Base-by-base conservation (phyloP, 2,113 vertebrate genomes). In the Chaenogobius annularis region DNA sequence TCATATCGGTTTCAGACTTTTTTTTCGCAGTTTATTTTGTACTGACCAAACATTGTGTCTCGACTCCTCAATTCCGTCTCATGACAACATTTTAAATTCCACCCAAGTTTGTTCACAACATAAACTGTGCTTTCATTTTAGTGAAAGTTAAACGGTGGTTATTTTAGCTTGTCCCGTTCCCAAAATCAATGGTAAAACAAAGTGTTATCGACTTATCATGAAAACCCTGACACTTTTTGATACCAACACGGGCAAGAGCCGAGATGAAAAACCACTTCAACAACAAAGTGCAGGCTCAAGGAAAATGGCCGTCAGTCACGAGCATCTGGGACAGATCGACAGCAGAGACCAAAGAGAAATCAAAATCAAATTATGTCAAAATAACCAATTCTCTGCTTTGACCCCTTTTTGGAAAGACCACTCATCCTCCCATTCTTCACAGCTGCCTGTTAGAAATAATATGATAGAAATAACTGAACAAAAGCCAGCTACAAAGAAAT, bases 311-410 rank as follows among this genome's bases (percentile, higher is more conserved):
- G 12, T 63, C 61, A 40, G 35, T 63, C 61, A 7, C 9, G 61
- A 43, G 35, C 61, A 63, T 63, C 61, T 63, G 61, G 61, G 35
- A 19, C 19, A 3, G 11, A 35, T 40, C 17, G 31, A 37, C 31
- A 43, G 31, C 7, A 63, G 61, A 63, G 35, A 43, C 35, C 40
- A 40, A 40, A n/a, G 61, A n/a, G 61, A n/a, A 11, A n/a, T 37
- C 37, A n/a, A 43, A 63, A 63, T 43, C n/a, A 11, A 63, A 63
- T 63, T 43, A 62, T 17, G 26, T 26, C 59, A 62, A 19, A n/a
- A 26, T 62, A 63, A 63, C 31, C 61, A 40, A 40, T 5, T 63
- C 35, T 40, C 3, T 37, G 61, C 61, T 43, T 17, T 17, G 9
- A 31, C 19, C 59, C 26, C 26, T 14, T 35, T 26, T 31, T 10